Conservation (phyloP, 2,113 vertebrate genomes). For the Hypanus sabinus region DNA sequence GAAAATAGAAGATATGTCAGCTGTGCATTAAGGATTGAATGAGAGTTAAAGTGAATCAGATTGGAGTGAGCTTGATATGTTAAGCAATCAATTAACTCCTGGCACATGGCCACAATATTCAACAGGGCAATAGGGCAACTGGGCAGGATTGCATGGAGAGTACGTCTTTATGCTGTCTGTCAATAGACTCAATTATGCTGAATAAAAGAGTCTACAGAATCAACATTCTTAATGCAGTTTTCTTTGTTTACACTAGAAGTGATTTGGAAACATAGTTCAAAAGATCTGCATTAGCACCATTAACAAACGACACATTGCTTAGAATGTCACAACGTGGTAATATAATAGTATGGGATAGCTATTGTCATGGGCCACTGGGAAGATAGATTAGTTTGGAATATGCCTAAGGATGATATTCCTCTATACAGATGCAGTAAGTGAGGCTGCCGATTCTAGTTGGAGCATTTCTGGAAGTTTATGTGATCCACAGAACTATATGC, state of each 20-base stretch:
- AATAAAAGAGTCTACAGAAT: neutral
- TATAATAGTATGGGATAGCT: neutral
- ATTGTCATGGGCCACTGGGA: neutral
- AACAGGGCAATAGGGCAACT: neutral
- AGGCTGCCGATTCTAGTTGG: neutral
- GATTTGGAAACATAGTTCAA: neutral
- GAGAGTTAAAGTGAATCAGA: constrained; percentile 5
- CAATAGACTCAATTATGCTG: neutral
- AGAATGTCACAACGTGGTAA: neutral
- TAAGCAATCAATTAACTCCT: constrained; percentile 12
- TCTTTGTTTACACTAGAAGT: neutral
- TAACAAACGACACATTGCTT: neutral
- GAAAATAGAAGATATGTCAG: constrained; percentile 5
- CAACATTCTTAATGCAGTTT: neutral
- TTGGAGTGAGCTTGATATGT: constrained; percentile 31
- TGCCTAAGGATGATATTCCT: neutral
- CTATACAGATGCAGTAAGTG: neutral
- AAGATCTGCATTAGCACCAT: neutral
- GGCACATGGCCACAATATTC: neutral
- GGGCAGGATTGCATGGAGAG: neutral
- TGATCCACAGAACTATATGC: neutral
- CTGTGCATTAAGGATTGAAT: constrained; percentile 17
- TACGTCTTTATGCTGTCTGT: neutral
- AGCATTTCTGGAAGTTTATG: neutral
- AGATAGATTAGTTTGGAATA: neutral